Base-by-base conservation (phyloP, 1,140 invertebrate genomes). In the Riptortus pedestris region DNA sequence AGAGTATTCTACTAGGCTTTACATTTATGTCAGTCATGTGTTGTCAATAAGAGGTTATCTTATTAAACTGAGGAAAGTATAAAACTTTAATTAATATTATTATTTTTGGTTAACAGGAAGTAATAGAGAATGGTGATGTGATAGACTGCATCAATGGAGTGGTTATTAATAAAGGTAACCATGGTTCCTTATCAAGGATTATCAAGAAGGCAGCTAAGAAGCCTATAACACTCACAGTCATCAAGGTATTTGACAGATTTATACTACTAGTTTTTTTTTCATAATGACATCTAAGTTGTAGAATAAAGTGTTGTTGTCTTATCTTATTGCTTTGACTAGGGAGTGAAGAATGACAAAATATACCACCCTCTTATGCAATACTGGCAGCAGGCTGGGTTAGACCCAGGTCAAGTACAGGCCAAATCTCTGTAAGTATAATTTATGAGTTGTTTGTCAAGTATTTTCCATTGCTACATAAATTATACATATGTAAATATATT, bases 211-310 rank as follows among this genome's bases (percentile, higher is more conserved):
- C 24, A 24, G 11, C 20, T 12, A 55, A 55, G 3, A 55, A 55
- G 20, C 51, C 51, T 1, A 55, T 55, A 3, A 7, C 18, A 24
- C 14, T 55, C 12, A 4, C n/a, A 3, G 14, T 55, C 22, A 55
- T 55, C 51, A 55, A 55, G 24, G 51, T 55, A 55, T 20, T 47
- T 47, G 18, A n/a, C n/a, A n/a, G n/a, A n/a, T n/a, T n/a, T n/a
- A n/a, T n/a, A n/a, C n/a, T n/a, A n/a, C n/a, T n/a, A n/a, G n/a
- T n/a, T n/a, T n/a, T n/a, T n/a, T n/a, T n/a, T n/a, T n/a, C n/a
- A n/a, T n/a, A n/a, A n/a, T n/a, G n/a, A n/a, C n/a, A n/a, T n/a
- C n/a, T n/a, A n/a, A n/a, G n/a, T n/a, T n/a, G n/a, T n/a, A n/a
- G n/a, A n/a, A n/a, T n/a, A n/a, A n/a, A n/a, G n/a, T n/a, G n/a